Conservation (phyloP, 2,797 vertebrate genomes). For the Pseudochaenichthys georgianus region DNA sequence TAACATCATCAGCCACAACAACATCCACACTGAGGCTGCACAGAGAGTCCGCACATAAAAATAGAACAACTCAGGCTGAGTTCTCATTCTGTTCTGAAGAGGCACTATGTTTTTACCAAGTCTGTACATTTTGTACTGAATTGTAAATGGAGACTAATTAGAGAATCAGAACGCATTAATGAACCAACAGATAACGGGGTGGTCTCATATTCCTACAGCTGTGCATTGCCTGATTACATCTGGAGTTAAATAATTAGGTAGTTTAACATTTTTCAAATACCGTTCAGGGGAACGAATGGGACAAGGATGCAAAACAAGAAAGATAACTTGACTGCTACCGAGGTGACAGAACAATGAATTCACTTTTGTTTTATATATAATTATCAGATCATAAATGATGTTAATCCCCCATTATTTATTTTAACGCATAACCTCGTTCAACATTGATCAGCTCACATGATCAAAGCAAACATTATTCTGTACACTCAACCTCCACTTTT, state of each 20-base stretch:
- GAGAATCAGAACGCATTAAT: conserved; percentile 6
- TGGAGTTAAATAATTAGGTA: background rate
- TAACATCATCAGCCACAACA: background rate
- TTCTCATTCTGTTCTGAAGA: conserved; percentile 14
- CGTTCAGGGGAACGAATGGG: background rate
- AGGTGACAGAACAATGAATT: background rate
- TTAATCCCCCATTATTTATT: background rate
- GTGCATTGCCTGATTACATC: background rate
- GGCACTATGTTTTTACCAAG: conserved; percentile 2
- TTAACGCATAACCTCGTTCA: conserved; percentile 1
- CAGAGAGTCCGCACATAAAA: background rate
- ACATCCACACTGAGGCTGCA: conserved; percentile 5
- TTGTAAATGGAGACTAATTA: conserved; percentile 23
- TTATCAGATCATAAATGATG: background rate
- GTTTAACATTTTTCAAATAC: conserved; percentile 2
- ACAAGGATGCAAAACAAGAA: background rate
- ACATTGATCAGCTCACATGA: conserved; percentile 7
- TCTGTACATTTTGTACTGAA: conserved; percentile 17
- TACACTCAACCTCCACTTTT: background rate
- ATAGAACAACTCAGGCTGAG: conserved; percentile 3
- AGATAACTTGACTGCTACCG: no score
- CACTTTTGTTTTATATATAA: background rate
- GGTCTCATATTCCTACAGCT: background rate
- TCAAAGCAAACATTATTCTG: background rate
- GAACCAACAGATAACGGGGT: background rate